A percentile compares a stretch with the other conserved stretches of the same genome.
These are phyloP conservation scores for Drosophila burlai DNA, from an alignment of 1,140 invertebrate species.

Conservation along the genomic window DNA sequence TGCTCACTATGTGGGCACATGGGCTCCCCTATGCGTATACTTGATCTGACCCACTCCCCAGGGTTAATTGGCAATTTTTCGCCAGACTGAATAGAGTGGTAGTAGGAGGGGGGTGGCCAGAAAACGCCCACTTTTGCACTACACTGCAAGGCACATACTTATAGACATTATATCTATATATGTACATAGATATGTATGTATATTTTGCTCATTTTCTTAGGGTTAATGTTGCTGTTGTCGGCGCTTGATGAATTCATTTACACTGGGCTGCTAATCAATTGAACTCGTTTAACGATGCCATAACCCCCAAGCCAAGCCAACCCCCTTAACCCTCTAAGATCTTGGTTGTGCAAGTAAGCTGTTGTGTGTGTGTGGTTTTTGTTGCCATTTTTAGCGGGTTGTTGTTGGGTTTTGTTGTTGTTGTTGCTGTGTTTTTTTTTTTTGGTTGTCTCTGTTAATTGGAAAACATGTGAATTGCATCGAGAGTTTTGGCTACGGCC, in stretches of 20 bases:
- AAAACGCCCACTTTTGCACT: slow-evolving; percentile 33
- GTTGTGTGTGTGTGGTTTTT: slow-evolving; percentile 9
- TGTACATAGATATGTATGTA: not conserved
- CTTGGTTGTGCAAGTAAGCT: slow-evolving; percentile 9
- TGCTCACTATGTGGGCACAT: not conserved
- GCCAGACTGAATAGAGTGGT: slow-evolving; percentile 10
- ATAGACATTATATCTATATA: not conserved
- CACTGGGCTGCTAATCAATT: slow-evolving; percentile 77
- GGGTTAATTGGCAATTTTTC: slow-evolving; percentile 57
- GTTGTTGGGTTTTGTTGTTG: slow-evolving; percentile 4
- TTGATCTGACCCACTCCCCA: slow-evolving; percentile 41
- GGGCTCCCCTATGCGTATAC: slow-evolving; percentile 16
- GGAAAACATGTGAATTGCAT: slow-evolving; percentile 36
- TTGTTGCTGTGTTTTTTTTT: slow-evolving; percentile 4
- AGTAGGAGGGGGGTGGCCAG: not conserved
- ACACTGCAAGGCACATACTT: slow-evolving; percentile 21
- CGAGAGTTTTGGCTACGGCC: slow-evolving; percentile 45
- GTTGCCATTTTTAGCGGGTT: slow-evolving; percentile 35
- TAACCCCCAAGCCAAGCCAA: slow-evolving; percentile 15
- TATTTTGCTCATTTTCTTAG: slow-evolving; percentile 15
- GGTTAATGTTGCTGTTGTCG: slow-evolving; percentile 34
- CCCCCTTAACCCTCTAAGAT: slow-evolving; percentile 21
- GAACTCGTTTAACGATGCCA: slow-evolving; percentile 65
- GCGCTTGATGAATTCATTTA: slow-evolving; percentile 74
- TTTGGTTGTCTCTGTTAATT: slow-evolving; percentile 43